Conservation (phyloP, 2,113 vertebrate genomes). For the Panurus biarmicus region DNA sequence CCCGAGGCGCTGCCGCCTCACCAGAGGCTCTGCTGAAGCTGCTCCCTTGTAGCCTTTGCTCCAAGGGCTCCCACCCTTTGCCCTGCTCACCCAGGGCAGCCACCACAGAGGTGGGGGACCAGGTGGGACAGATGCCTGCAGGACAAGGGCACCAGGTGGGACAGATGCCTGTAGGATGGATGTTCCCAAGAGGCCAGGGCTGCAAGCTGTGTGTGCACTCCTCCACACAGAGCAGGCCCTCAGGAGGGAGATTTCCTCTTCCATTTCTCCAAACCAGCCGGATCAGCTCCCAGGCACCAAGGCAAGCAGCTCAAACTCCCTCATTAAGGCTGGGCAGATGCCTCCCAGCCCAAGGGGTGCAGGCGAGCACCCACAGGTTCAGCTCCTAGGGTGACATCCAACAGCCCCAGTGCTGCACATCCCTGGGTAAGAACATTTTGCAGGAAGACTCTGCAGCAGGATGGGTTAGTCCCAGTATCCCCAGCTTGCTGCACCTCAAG, state of each 20-base stretch:
- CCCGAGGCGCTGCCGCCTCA: fast-evolving
- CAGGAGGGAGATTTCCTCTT: neutral
- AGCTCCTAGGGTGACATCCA: fast-evolving
- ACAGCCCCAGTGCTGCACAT: neutral
- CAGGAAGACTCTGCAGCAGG: neutral
- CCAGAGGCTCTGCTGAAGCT: neutral
- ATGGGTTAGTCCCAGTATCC: neutral
- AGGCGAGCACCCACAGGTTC: neutral
- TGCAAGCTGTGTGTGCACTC: neutral
- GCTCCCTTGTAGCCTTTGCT: fast-evolving
- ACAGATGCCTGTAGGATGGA: neutral
- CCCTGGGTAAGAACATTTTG: neutral
- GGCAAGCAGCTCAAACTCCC: neutral
- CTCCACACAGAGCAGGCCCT: neutral
- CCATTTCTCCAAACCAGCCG: neutral
- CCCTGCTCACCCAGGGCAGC: fast-evolving
- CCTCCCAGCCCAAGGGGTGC: neutral
- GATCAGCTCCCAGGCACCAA: neutral
- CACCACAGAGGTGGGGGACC: fast-evolving
- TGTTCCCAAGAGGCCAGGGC: fast-evolving
- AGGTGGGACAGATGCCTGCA: neutral
- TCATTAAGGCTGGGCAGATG: neutral
- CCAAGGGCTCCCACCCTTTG: neutral
- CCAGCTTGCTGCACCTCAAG: neutral
- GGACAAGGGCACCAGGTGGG: neutral